A percentile compares a stretch with the other conserved stretches of the same genome.
phyloP scores from a whole-genome alignment of 1,140 invertebrate species.

The Pseudomyrmex dendroicus region DNA sequence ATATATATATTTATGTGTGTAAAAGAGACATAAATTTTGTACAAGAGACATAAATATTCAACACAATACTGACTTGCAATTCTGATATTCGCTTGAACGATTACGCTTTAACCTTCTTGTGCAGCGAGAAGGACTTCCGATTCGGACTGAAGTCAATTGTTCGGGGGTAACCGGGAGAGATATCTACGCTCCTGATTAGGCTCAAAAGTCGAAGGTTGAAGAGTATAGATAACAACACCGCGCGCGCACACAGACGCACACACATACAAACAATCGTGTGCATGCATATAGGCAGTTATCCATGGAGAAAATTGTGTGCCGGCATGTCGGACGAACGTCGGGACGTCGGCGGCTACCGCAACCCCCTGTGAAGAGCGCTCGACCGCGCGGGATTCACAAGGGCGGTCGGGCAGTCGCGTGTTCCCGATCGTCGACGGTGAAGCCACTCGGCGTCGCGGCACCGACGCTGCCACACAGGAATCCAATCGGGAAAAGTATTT shows the following conservation, averaged over 20 bases:
- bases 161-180: neutral
- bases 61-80: neutral
- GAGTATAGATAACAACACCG: slow-evolving; percentile 53
- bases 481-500: slow-evolving; percentile 63
- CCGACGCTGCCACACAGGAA: slow-evolving; percentile 42
- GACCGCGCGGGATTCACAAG: slow-evolving; percentile 59
- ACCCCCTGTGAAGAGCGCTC: slow-evolving; percentile 28
- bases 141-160: slow-evolving; percentile 11
- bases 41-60: too few species aligned
- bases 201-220: slow-evolving; percentile 65
- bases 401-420: slow-evolving; percentile 77
- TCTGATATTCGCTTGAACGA: neutral
- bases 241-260: slow-evolving; percentile 34
- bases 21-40: too few species aligned
- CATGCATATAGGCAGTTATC: neutral
- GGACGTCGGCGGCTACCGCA: slow-evolving; percentile 63
- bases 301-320: slow-evolving; percentile 54
- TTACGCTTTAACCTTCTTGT: neutral
- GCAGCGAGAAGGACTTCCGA: slow-evolving; percentile 8
- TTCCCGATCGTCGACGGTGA: slow-evolving; percentile 72
- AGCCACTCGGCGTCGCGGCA: neutral
- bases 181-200: slow-evolving; percentile 60
- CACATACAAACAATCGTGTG: neutral
- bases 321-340: slow-evolving; percentile 64
- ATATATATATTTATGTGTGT: too few species aligned